phyloP scores from a whole-genome alignment of 2,113 vertebrate genomes.

The Vimba vimba region DNA sequence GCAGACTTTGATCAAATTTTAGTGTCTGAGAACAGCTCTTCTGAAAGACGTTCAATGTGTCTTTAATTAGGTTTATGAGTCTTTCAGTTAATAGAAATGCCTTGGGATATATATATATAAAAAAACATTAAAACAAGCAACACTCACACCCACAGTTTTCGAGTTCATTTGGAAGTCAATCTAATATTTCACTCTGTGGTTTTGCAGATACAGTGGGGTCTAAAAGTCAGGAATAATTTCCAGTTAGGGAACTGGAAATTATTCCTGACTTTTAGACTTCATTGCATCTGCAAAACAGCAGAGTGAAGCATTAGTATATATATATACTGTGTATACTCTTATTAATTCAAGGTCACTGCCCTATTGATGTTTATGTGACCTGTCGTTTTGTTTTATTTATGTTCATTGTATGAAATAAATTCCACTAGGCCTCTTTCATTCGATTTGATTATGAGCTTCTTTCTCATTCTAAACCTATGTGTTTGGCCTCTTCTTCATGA shows the following conservation, averaged over 20 bases:
- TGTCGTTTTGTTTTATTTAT: conserved; percentile 32
- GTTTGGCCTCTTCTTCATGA: conserved; percentile 24
- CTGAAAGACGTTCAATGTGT: conserved; percentile 15
- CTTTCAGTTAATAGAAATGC: conserved; percentile 17
- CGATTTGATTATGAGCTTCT: conserved; percentile 33
- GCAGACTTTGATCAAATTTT: conserved; percentile 18
- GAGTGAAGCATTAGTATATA: too few relatives aligned
- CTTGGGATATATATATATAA: background rate
- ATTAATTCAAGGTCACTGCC: conserved; percentile 21
- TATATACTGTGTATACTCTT: too few relatives aligned
- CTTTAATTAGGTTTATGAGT: conserved; percentile 37
- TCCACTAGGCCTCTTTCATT: conserved; percentile 10
- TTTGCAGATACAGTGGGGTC: background rate
- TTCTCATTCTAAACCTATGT: conserved; percentile 25
- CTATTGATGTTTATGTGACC: conserved; percentile 42
- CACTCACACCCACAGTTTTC: conserved; percentile 10
- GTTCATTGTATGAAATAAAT: conserved; percentile 29
- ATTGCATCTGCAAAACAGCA: too few relatives aligned
- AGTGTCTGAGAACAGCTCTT: conserved; percentile 1
- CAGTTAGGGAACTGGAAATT: background rate
- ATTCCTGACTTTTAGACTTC: too few relatives aligned
- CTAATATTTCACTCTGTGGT: background rate
- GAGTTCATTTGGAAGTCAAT: conserved; percentile 19
- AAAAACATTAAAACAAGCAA: background rate
- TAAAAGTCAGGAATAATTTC: background rate